Evolutionary conservation across 2,888 invertebrate genomes (phyloP).

Genomic region (Lordiphosa fenestrarum): DNA sequence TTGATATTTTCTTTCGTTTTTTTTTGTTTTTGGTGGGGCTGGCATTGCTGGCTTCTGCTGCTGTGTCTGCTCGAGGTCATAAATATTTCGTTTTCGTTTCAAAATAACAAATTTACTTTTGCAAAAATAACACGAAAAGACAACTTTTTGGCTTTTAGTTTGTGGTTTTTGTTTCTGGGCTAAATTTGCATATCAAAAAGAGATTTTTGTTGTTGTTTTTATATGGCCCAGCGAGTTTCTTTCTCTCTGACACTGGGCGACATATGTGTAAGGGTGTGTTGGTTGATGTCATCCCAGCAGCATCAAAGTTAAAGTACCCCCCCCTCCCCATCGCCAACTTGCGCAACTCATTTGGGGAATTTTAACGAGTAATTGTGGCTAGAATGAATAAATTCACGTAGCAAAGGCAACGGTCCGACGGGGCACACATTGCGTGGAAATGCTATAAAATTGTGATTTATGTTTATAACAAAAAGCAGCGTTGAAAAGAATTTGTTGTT

Average conservation of each 20-base stretch:
- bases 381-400: constrained; percentile 42
- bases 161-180: constrained; percentile 12
- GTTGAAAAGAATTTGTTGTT: constrained; percentile 23
- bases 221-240: constrained; percentile 35
- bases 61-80: constrained; percentile 63
- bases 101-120: constrained; percentile 31
- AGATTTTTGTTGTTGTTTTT: constrained; percentile 9
- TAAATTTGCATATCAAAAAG: constrained; percentile 11
- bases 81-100: constrained; percentile 57
- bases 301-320: constrained; percentile 7
- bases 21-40: constrained; percentile 9
- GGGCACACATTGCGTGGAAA: constrained; percentile 37
- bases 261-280: constrained; percentile 22
- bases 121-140: constrained; percentile 22
- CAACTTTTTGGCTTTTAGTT: constrained; percentile 26
- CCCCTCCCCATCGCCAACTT: constrained; percentile 18
- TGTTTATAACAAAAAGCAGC: constrained; percentile 50
- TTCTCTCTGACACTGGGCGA: constrained; percentile 28
- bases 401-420: constrained; percentile 34
- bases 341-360: constrained; percentile 39
- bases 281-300: not conserved
- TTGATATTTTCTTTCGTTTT: constrained; percentile 21
- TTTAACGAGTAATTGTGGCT: constrained; percentile 40
- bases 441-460: constrained; percentile 47
- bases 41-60: constrained; percentile 23